Conservation (phyloP, 2,113 vertebrate genomes). For the Thryonomys swinderianus region DNA sequence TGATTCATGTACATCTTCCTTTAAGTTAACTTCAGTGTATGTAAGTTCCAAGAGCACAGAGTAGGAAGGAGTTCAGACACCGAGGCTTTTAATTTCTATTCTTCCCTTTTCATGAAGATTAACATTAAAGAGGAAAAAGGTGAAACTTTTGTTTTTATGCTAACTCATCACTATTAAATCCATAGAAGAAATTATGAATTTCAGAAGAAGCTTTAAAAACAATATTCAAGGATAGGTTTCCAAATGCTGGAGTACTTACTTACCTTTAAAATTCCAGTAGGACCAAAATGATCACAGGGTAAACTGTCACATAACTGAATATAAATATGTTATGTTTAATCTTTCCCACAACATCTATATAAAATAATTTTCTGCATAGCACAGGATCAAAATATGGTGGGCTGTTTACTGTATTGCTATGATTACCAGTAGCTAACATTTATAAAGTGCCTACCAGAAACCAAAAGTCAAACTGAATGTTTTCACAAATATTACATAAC, state of each 20-base stretch:
- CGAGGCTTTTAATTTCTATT: background rate
- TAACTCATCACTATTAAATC: background rate
- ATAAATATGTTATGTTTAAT: background rate
- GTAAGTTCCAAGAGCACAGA: background rate
- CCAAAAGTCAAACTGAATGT: background rate
- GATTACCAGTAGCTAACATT: conserved; percentile 8
- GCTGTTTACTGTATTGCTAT: background rate
- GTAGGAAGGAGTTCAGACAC: background rate
- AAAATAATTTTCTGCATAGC: background rate
- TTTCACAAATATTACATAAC: background rate
- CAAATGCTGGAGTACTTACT: background rate
- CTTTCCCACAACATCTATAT: conserved; percentile 5
- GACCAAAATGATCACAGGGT: conserved; percentile 11
- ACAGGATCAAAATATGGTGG: background rate
- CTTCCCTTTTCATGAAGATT: background rate
- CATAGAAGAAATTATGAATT: background rate
- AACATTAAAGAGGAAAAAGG: background rate
- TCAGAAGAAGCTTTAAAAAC: conserved; percentile 31
- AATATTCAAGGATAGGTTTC: background rate
- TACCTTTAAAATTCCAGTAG: conserved; percentile 30
- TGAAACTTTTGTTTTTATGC: background rate
- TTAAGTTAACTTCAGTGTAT: background rate
- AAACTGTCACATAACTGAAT: background rate
- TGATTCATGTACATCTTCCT: background rate
- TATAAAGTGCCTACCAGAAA: background rate